Conservation (phyloP, 1,140 invertebrate species). For the Bombus confusus region DNA sequence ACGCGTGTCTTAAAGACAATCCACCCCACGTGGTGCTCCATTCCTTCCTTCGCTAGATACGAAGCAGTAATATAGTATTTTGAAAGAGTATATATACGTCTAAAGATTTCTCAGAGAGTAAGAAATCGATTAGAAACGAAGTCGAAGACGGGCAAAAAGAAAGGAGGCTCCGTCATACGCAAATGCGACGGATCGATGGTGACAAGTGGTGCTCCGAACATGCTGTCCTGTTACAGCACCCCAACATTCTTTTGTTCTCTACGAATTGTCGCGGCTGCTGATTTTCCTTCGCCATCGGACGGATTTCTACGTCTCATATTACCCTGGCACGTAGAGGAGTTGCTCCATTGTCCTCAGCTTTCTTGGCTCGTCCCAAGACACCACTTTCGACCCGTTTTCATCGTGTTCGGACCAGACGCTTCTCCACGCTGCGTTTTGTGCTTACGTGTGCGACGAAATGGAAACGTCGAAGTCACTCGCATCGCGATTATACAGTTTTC, state of each 20-base stretch:
- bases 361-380: constrained; percentile 77
- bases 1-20: too few species aligned
- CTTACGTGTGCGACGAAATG: too few species aligned
- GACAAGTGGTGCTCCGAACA: constrained; percentile 39
- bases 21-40: too few species aligned
- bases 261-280: constrained; percentile 64
- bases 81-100: too few species aligned
- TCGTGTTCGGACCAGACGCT: background rate
- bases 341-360: constrained; percentile 81
- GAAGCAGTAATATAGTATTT: too few species aligned
- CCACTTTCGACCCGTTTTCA: background rate
- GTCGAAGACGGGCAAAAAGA: too few species aligned
- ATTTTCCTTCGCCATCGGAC: constrained; percentile 52
- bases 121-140: too few species aligned
- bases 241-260: constrained; percentile 81
- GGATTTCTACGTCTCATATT: constrained; percentile 79
- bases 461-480: too few species aligned
- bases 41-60: too few species aligned
- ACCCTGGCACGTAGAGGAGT: constrained; percentile 81
- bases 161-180: too few species aligned
- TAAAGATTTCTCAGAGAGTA: too few species aligned
- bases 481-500: background rate
- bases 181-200: constrained; percentile 49
- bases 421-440: background rate
- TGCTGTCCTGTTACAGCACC: constrained; percentile 78